Conservation (phyloP, 2,888 invertebrate species). For the Mythimna pallens region DNA sequence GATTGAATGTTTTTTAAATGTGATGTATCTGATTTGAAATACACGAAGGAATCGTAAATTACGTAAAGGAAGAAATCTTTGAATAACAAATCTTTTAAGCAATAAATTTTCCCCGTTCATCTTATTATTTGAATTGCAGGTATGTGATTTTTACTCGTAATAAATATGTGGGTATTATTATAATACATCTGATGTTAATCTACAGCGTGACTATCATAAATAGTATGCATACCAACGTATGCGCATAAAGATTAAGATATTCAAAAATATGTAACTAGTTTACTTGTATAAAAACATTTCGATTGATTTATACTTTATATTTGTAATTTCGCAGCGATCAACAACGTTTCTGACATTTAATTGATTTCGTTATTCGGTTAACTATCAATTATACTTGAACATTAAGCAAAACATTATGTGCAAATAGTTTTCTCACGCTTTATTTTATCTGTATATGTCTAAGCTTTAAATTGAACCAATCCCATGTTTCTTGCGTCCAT, state of each 20-base stretch:
- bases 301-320: slow-evolving; percentile 56
- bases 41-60: too few species aligned
- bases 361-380: slow-evolving; percentile 55
- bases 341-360: slow-evolving; percentile 49
- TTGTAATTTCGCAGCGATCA: slow-evolving; percentile 49
- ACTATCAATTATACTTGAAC: slow-evolving; percentile 47
- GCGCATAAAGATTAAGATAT: slow-evolving; percentile 60
- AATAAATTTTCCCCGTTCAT: not conserved
- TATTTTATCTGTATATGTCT: not conserved
- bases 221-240: slow-evolving; percentile 38
- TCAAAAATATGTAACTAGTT: slow-evolving; percentile 62
- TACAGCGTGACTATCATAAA: slow-evolving; percentile 20
- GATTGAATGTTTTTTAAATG: too few species aligned
- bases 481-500: too few species aligned
- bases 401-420: slow-evolving; percentile 42
- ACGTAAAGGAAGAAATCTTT: not conserved
- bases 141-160: not conserved
- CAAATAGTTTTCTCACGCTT: slow-evolving; percentile 52
- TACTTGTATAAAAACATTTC: slow-evolving; percentile 52
- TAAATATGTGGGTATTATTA: not conserved
- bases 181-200: slow-evolving; percentile 1
- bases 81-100: not conserved
- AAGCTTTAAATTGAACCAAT: slow-evolving; percentile 1
- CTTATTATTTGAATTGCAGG: not conserved
- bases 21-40: too few species aligned